A percentile compares a stretch with the other conserved stretches of the same genome.
Conservation (phyloP, 1,140 invertebrate genomes). For the Heliconius nattereri region DNA sequence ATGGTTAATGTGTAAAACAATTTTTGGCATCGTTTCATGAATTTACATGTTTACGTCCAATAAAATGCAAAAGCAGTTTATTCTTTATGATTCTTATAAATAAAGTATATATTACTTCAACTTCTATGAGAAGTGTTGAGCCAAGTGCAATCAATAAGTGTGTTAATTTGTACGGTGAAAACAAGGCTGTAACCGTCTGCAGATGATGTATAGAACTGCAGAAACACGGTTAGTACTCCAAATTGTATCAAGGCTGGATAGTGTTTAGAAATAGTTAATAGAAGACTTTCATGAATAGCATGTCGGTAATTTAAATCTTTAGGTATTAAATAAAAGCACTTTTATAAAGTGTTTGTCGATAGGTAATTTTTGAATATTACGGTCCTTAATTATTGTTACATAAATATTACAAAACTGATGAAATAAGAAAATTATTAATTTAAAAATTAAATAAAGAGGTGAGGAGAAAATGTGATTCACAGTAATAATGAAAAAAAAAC, state of each 20-base stretch:
- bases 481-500: too few species aligned
- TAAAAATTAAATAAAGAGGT: too few species aligned
- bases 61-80: not conserved
- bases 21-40: constrained; percentile 30
- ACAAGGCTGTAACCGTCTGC: constrained; percentile 17
- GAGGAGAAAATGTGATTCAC: too few species aligned
- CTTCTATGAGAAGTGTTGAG: not conserved
- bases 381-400: too few species aligned
- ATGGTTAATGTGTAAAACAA: constrained; percentile 28
- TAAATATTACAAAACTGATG: too few species aligned
- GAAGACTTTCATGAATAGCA: not conserved
- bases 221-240: not conserved
- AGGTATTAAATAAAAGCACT: too few species aligned
- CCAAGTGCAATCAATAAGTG: constrained; percentile 34
- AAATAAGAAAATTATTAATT: too few species aligned
- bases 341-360: too few species aligned
- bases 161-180: constrained; percentile 31
- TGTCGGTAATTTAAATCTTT: not conserved
- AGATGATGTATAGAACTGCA: constrained; percentile 10
- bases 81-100: not conserved
- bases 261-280: not conserved
- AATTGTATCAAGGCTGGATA: constrained; percentile 13
- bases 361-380: too few species aligned
- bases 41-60: constrained; percentile 7
- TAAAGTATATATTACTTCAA: not conserved